Evolutionary conservation across 2,797 vertebrate species (phyloP), one percentile per base, ranked within the genome.

Genomic region (Semotilus atromaculatus): DNA sequence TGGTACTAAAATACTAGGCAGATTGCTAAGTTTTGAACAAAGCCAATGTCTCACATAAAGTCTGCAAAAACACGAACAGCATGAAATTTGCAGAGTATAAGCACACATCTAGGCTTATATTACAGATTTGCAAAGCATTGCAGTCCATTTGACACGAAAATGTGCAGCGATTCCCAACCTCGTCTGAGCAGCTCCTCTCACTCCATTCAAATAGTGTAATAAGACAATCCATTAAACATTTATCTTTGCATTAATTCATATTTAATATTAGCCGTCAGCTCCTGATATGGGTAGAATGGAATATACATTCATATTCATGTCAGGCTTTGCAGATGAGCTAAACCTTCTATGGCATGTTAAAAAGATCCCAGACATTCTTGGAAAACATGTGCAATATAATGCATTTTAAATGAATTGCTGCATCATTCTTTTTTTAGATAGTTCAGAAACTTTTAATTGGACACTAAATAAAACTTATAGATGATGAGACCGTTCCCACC

Each of bases 191-290:
- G 62, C 43, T 80, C 13, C 60, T 21, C 80, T 88, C 62, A 34
- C 36, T 84, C 71, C 72, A 74, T 86, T 86, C 85, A 71, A 88
- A 85, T 89, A 90, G 87, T 88, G 82, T 92, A 91, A 40, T 58
- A 88, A 87, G 90, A 91, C 86, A 91, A 92, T 88, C 85, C 89
- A 91, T 94, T 90, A 92, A 91, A 91, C 91, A 91, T 90, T 92
- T 90, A 93, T 89, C 90, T 90, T 90, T 45, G 83, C 89, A 88
- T 90, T 88, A 92, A 93, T 94, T 90, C 90, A 90, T 93, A 93
- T 93, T 92, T 93, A 93, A 94, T 93, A 91, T 90, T 89, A 89
- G 88, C 91, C 86, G 90, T 93, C 92, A 91, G 89, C 85, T 85
- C 70, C 79, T 92, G 92, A 93, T 93, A 89, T 91, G 89, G 86